A percentile compares a stretch with the other conserved stretches of the same genome.
These are phyloP conservation scores for Cacatua alba DNA, from an alignment of 2,113 vertebrate genomes.

Conservation along the genomic window DNA sequence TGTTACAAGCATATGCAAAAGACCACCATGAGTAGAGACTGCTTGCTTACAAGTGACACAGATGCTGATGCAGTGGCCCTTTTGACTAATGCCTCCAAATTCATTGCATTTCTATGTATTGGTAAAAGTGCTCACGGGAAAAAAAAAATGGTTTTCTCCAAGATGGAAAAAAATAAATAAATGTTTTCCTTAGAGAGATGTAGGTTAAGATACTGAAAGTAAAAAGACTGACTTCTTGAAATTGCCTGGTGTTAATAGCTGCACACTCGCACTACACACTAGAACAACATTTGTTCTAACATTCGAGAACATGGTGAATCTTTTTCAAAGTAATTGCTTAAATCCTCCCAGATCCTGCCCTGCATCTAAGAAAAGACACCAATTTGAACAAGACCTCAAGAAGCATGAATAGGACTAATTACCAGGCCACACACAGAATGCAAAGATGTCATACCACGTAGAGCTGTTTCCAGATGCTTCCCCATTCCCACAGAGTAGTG, in stretches of 20 bases:
- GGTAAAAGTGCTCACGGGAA: neutral
- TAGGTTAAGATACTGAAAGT: neutral
- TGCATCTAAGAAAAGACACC: neutral
- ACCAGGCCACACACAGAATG: neutral
- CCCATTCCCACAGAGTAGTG: conserved; percentile 94
- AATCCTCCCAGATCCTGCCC: neutral
- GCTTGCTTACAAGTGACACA: neutral
- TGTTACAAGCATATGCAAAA: neutral
- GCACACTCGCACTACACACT: neutral
- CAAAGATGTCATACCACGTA: conserved; percentile 83
- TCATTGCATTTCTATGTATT: neutral
- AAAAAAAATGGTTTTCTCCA: neutral
- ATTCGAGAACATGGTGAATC: neutral
- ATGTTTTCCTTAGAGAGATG: neutral
- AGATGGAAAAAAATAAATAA: neutral
- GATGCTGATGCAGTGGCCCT: neutral
- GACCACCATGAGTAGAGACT: neutral
- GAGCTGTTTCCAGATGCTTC: conserved; percentile 97
- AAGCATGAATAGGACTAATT: neutral
- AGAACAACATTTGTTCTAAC: neutral
- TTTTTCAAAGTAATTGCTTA: neutral
- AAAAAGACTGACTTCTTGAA: neutral
- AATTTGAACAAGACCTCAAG: neutral
- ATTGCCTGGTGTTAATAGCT: neutral
- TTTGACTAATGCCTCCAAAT: neutral